These are phyloP conservation scores for Ondatra zibethicus DNA, from an alignment of 2,113 vertebrate species.

Conservation along the genomic window DNA sequence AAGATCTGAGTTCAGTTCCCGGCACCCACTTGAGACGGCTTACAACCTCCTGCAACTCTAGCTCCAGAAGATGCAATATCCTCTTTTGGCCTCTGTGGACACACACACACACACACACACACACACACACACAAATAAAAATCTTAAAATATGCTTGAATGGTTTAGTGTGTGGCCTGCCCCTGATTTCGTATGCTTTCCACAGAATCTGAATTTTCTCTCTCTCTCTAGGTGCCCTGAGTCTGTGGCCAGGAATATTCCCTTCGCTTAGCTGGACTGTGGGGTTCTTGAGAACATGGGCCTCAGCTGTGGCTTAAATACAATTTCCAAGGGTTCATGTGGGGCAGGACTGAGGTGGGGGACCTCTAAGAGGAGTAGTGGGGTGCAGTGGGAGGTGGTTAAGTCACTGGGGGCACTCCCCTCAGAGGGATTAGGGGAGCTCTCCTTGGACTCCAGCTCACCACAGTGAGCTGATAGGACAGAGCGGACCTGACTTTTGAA, in stretches of 20 bases:
- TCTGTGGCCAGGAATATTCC: rapidly evolving
- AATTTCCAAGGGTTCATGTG: neutral
- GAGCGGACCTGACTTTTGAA: too few species aligned
- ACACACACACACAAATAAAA: neutral
- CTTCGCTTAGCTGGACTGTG: neutral
- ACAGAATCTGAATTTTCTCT: neutral
- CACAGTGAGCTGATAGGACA: neutral
- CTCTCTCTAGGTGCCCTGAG: neutral
- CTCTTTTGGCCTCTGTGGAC: neutral
- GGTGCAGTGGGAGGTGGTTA: too few species aligned
- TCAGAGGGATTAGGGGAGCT: neutral
- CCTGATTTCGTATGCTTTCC: rapidly evolving
- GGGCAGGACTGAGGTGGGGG: neutral
- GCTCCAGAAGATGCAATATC: neutral
- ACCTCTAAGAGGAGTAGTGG: too few species aligned
- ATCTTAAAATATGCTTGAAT: neutral
- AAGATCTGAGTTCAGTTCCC: neutral
- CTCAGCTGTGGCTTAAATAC: neutral
- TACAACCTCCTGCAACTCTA: neutral
- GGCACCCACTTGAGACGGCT: neutral
- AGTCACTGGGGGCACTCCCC: neutral
- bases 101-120: neutral
- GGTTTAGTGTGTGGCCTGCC: neutral
- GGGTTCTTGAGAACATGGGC: neutral
- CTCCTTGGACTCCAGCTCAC: neutral